A percentile compares a stretch with the other conserved stretches of the same genome.
Evolutionary conservation across 2,888 invertebrate genomes (phyloP).

Genomic region (Platypus cylindrus): DNA sequence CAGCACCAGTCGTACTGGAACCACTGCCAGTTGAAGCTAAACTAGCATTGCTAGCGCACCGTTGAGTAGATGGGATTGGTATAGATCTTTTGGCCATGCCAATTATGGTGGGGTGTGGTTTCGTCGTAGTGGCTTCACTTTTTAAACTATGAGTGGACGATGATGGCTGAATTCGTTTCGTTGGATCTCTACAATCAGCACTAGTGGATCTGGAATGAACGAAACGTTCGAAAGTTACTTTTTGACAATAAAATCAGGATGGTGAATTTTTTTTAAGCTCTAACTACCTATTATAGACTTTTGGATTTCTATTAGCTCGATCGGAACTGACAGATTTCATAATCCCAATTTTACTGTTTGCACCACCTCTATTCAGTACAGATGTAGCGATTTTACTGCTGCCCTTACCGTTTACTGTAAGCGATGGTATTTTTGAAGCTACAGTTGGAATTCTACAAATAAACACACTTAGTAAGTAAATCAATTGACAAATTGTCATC

Average conservation of each 20-base stretch:
- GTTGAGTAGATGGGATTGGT: slow-evolving; percentile 25
- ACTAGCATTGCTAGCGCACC: slow-evolving; percentile 42
- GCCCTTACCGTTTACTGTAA: too few species aligned
- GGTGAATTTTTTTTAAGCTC: neutral
- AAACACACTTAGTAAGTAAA: neutral
- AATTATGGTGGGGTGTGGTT: slow-evolving; percentile 15
- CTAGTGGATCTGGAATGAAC: slow-evolving; percentile 27
- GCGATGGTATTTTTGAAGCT: slow-evolving; percentile 21
- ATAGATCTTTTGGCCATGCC: slow-evolving; percentile 23
- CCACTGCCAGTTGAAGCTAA: slow-evolving; percentile 33
- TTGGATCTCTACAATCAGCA: slow-evolving; percentile 30
- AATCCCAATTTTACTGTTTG: too few species aligned
- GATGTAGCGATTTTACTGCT: slow-evolving; percentile 24
- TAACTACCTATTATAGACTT: slow-evolving; percentile 25
- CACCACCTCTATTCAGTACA: slow-evolving; percentile 13
- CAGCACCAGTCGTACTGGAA: too few species aligned
- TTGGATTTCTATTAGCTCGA: slow-evolving; percentile 19
- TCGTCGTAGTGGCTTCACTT: slow-evolving; percentile 27
- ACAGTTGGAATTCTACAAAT: slow-evolving; percentile 16
- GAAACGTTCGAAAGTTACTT: neutral
- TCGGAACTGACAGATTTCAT: slow-evolving; percentile 28
- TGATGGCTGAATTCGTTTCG: slow-evolving; percentile 36
- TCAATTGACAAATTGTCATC: neutral
- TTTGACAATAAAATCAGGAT: neutral
- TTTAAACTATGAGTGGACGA: slow-evolving; percentile 45